Evolutionary conservation across 2,113 vertebrate species (phyloP).

Genomic region (Gasterosteus aculeatus): DNA sequence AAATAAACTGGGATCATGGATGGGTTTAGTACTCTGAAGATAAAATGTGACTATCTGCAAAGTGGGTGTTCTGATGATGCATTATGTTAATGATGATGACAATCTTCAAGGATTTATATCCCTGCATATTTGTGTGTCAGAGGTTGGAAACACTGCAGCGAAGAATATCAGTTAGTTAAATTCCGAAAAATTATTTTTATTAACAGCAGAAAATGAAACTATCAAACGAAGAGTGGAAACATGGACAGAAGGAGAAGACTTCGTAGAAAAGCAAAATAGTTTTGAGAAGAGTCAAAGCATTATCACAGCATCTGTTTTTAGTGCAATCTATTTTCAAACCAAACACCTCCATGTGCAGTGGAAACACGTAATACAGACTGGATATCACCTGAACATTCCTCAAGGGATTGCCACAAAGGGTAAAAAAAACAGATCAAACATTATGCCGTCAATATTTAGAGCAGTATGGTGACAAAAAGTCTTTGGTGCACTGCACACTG

Average conservation of each 20-base stretch:
- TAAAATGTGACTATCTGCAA: not conserved
- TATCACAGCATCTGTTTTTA: constrained; percentile 38
- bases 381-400: constrained; percentile 22
- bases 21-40: not conserved
- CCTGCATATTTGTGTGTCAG: not conserved
- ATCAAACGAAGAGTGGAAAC: constrained; percentile 61
- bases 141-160: not conserved
- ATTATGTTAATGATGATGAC: not conserved
- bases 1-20: not conserved
- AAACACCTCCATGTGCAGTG: constrained; percentile 16
- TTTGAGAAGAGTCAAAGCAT: constrained; percentile 23
- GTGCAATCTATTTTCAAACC: constrained; percentile 49
- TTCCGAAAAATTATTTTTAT: constrained; percentile 78
- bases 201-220: constrained; percentile 68
- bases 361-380: constrained; percentile 34
- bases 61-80: not conserved
- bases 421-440: constrained; percentile 30
- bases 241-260: constrained; percentile 34
- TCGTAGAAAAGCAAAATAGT: constrained; percentile 57
- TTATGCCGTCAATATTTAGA: constrained; percentile 28
- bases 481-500: constrained; percentile 69
- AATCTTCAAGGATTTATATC: not conserved
- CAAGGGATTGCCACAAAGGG: constrained; percentile 17
- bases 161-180: not conserved
- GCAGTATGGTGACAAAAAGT: constrained; percentile 26